Conservation (phyloP, 2,113 vertebrate genomes). For the Menidia beryllina region DNA sequence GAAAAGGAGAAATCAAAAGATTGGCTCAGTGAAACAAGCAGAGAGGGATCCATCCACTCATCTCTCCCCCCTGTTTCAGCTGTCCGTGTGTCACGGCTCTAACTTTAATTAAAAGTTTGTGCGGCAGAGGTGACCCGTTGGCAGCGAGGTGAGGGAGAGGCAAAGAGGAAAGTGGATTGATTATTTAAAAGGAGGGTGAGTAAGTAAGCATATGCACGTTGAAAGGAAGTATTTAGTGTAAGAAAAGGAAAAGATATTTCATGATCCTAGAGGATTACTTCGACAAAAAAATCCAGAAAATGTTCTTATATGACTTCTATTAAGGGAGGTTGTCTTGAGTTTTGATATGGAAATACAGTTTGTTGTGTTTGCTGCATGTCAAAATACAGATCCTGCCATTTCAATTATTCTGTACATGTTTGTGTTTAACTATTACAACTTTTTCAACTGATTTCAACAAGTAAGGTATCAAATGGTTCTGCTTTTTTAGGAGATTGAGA, state of each 20-base stretch:
- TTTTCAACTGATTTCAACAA: too few relatives aligned
- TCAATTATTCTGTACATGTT: too few relatives aligned
- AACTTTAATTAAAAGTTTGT: slow-evolving; percentile 76
- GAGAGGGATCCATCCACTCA: slow-evolving; percentile 39
- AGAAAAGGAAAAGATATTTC: too few relatives aligned
- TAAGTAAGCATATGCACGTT: slow-evolving; percentile 22
- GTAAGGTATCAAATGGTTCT: too few relatives aligned
- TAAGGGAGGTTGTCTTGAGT: too few relatives aligned
- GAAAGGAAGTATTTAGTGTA: background rate
- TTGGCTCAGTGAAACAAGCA: slow-evolving; percentile 16
- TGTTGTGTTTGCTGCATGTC: too few relatives aligned
- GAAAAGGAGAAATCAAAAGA: slow-evolving; percentile 28
- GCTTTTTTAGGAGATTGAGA: too few relatives aligned
- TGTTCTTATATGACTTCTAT: too few relatives aligned
- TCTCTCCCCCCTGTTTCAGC: slow-evolving; percentile 4
- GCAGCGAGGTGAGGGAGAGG: slow-evolving; percentile 49
- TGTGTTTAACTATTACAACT: too few relatives aligned
- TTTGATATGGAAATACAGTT: too few relatives aligned
- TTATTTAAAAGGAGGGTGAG: slow-evolving; percentile 33
- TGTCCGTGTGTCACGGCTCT: slow-evolving; percentile 46
- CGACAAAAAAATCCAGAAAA: too few relatives aligned
- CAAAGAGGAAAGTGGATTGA: slow-evolving; percentile 48
- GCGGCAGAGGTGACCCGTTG: slow-evolving; percentile 53
- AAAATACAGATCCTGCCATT: too few relatives aligned
- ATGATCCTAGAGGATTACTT: background rate